Evolutionary conservation across 1,140 invertebrate genomes (phyloP), one percentile per base, ranked within the genome.

Genomic region (Drosophila kurseongensis): DNA sequence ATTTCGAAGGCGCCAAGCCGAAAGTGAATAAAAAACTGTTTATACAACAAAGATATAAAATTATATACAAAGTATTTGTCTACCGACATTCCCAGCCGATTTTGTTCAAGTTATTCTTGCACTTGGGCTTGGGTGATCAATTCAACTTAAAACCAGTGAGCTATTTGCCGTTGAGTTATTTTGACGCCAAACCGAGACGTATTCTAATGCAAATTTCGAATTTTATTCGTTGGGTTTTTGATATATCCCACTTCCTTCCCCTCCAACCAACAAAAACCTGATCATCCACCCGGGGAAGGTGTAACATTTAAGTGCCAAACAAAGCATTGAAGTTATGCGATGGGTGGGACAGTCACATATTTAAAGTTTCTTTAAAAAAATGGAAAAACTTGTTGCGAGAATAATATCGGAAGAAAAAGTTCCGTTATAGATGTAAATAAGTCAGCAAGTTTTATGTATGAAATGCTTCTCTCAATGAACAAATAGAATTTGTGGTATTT

Each of bases 161-260:
- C 60, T 74, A 59, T 59, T 67, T 54, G 48, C 61, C 18, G 10
- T 54, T 78, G 74, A 81, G 45, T 56, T 71, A 76, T 80, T 63
- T 76, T 76, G 58, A 76, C 78, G 72, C 50, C 58, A 80, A 81
- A 23, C 18, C 41, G 32, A 60, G 68, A 63, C 44, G 62, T 77
- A 67, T 79, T 81, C 58, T 75, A 50, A 82, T 82, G 79, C 80
- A 65, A 83, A 82, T 83, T 76, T 61, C 13, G 44, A 48, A 36
- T 71, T 58, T 71, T 58, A 71, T 75, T 67, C 75, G 71, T 58
- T 68, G 54, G 29, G 63, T 75, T 61, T 65, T 60, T 59, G 55
- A 80, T 69, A 60, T 57, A 41, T 66, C 32, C 65, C 60, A 13
- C 35, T 32, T 47, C 54, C 23, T 54, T n/a, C 41, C 44, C 56